A percentile compares a stretch with the other conserved stretches of the same genome.
Evolutionary conservation across 2,888 invertebrate genomes (phyloP).

Genomic region (Dysmachus trigonus): DNA sequence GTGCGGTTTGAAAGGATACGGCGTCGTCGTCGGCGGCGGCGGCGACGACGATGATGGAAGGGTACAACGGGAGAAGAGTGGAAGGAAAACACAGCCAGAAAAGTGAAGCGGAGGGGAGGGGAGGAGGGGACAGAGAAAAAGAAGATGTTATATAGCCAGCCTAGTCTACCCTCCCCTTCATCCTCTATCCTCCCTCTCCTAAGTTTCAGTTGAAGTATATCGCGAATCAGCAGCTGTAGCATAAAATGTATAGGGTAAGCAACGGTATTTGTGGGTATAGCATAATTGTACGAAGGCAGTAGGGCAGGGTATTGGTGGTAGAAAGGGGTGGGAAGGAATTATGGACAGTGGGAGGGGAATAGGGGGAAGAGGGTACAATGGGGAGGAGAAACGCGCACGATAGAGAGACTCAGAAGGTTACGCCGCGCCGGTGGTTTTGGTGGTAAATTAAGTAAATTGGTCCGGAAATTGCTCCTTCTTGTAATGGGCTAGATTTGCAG

Average conservation of each 20-base stretch:
- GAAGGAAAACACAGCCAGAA: neutral
- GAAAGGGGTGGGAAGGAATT: too few relatives aligned
- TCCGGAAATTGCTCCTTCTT: constrained; percentile 8
- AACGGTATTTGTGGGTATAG: neutral
- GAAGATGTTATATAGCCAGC: neutral
- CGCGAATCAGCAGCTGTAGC: neutral
- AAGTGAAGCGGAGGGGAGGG: neutral
- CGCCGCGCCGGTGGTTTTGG: neutral
- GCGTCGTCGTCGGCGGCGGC: too few relatives aligned
- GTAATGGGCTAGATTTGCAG: neutral
- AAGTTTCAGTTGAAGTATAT: neutral
- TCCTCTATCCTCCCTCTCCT: neutral
- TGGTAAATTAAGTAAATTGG: constrained; percentile 20
- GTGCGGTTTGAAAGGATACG: neutral
- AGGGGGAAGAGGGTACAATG: too few relatives aligned
- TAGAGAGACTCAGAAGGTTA: neutral
- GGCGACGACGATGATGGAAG: neutral
- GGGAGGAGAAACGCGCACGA: too few relatives aligned
- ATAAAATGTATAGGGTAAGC: neutral
- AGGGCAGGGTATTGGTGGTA: too few relatives aligned
- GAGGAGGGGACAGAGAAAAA: neutral
- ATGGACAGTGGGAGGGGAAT: too few relatives aligned
- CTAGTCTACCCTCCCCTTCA: neutral
- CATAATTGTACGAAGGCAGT: neutral
- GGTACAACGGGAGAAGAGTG: neutral